Evolutionary conservation across 2,113 vertebrate genomes (phyloP), one percentile per base, ranked within the genome.

Genomic region (Micronycteris hirsuta): DNA sequence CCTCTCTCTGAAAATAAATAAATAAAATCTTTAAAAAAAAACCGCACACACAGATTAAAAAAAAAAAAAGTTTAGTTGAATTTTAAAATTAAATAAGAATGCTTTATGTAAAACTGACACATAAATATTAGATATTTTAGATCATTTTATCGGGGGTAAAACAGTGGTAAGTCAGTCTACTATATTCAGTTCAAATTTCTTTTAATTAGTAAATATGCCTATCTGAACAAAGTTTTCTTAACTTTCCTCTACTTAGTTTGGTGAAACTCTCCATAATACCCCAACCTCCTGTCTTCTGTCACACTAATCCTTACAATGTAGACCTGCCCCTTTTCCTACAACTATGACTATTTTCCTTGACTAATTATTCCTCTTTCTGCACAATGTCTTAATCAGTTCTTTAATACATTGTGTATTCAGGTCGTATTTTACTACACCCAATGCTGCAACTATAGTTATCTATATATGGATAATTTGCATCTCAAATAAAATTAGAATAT

Each of bases 21-120:
- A n/a, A n/a, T n/a, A n/a, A n/a, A n/a, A n/a, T n/a, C n/a, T n/a
- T n/a, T n/a, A n/a, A n/a, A n/a, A n/a, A n/a, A n/a, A n/a, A n/a
- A n/a, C n/a, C n/a, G n/a, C n/a, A n/a, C n/a, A n/a, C n/a, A n/a
- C n/a, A n/a, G n/a, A n/a, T n/a, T n/a, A n/a, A n/a, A n/a, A n/a
- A n/a, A n/a, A n/a, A n/a, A n/a, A n/a, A n/a, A n/a, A n/a, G n/a
- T n/a, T n/a, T n/a, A n/a, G n/a, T 19, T 67, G 16, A 74, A 49
- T 91, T 91, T 22, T 93, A 84, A 91, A 96, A 70, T 89, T 82
- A 78, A 91, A 84, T 41, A 78, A 68, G 24, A 24, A 90, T n/a
- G 43, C 10, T 47, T 83, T 77, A 70, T 87, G 14, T 74, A 92
- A 92, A 88, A 89, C 3, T 43, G 41, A 89, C 11, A 80, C 31